Evolutionary conservation across 2,113 vertebrate species (phyloP).

Genomic region (Thalassarche chlororhynchos): DNA sequence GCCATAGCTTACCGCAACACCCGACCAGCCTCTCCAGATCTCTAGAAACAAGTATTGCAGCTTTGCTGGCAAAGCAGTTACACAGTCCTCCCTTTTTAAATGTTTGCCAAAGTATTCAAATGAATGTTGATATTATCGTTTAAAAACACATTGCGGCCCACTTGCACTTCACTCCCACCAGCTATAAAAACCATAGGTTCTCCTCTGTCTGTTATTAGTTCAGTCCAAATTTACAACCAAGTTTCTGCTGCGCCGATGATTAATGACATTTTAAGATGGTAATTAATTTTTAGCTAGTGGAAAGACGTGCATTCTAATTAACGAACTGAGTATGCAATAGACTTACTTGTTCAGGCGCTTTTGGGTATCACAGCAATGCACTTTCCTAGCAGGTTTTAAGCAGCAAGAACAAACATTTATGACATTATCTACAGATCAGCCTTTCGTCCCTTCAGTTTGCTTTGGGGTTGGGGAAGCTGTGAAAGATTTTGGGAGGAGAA

Average conservation of each 20-base stretch:
- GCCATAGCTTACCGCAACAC: conserved; percentile 17
- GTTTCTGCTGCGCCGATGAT: conserved; percentile 54
- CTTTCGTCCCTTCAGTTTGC: background rate
- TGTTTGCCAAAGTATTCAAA: conserved; percentile 15
- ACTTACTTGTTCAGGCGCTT: conserved; percentile 38
- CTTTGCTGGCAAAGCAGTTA: conserved; percentile 61
- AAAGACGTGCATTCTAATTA: conserved; percentile 71
- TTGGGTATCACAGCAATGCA: background rate
- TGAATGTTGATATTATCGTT: conserved; percentile 28
- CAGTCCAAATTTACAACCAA: conserved; percentile 53
- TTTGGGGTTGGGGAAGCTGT: background rate
- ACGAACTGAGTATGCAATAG: conserved; percentile 25
- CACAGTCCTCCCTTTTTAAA: background rate
- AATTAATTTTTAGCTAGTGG: conserved; percentile 72
- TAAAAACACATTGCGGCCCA: conserved; percentile 44
- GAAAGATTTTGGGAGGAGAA: background rate
- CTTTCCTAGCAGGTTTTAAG: conserved; percentile 22
- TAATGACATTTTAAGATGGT: conserved; percentile 70
- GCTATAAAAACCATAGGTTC: background rate
- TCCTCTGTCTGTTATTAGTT: conserved; percentile 51
- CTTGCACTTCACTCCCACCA: conserved; percentile 36
- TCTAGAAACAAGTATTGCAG: background rate
- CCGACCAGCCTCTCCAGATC: conserved; percentile 16
- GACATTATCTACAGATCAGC: background rate
- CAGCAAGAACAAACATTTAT: background rate